phyloP scores from a whole-genome alignment of 2,888 invertebrate genomes.

The Nesidiocoris tenuis region DNA sequence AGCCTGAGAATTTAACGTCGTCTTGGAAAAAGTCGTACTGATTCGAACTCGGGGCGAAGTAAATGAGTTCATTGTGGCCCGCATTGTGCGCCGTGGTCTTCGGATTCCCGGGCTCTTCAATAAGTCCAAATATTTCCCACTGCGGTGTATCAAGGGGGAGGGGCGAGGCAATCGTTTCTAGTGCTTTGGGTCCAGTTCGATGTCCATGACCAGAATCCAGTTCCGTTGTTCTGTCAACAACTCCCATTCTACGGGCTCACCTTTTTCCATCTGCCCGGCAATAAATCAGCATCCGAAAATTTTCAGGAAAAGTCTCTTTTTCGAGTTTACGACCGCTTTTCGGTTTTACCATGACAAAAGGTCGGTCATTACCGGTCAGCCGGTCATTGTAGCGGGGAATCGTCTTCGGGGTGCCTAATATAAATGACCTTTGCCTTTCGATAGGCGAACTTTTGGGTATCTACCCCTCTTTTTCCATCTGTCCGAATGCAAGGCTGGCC shows the following conservation, averaged over 20 bases:
- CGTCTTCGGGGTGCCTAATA: conserved; percentile 21
- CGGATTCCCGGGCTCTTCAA: neutral
- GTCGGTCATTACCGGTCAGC: conserved; percentile 37
- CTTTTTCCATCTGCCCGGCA: conserved; percentile 28
- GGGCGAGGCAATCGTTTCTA: conserved; percentile 25
- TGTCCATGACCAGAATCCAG: conserved; percentile 14
- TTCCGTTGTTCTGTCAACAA: conserved; percentile 40
- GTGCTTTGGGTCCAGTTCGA: conserved; percentile 24
- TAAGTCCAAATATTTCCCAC: conserved; percentile 38
- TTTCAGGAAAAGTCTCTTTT: conserved; percentile 26
- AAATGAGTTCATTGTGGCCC: neutral
- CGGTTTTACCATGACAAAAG: conserved; percentile 35
- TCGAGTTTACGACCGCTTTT: conserved; percentile 14
- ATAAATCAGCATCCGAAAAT: conserved; percentile 35
- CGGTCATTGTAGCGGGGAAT: conserved; percentile 17
- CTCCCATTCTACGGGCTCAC: neutral
- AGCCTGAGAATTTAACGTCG: no score
- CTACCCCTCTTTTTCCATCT: conserved; percentile 22
- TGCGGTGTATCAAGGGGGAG: neutral
- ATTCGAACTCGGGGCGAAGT: no score
- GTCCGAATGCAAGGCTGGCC: conserved; percentile 26
- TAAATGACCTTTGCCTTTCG: conserved; percentile 35
- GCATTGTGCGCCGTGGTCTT: neutral
- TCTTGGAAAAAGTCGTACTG: no score
- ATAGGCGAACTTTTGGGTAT: neutral